A percentile compares a stretch with the other conserved stretches of the same genome.
Evolutionary conservation across 2,797 vertebrate species (phyloP).

Genomic region (Protosalanx chinensis): DNA sequence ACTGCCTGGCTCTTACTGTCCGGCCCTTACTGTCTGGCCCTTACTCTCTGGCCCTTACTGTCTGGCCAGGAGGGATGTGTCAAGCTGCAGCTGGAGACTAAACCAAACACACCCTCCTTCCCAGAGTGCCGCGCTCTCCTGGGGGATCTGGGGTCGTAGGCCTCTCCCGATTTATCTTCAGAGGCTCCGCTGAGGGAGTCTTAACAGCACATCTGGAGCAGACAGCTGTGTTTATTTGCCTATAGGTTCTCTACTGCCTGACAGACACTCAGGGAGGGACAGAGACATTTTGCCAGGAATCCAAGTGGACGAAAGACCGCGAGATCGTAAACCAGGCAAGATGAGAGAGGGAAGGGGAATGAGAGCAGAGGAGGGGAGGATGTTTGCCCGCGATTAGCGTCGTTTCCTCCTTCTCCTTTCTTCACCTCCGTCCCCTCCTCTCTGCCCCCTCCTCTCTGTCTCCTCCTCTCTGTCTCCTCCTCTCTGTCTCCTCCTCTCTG

Average conservation of each 20-base stretch:
- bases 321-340: slow-evolving; percentile 14
- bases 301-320: slow-evolving; percentile 1
- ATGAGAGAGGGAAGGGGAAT: slow-evolving; percentile 23
- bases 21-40: neutral
- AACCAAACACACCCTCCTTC: slow-evolving; percentile 37
- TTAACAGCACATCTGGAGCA: slow-evolving; percentile 10
- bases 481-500: neutral
- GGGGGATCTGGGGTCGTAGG: no score
- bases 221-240: slow-evolving; percentile 64
- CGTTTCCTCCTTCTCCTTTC: slow-evolving; percentile 27
- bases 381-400: slow-evolving; percentile 37
- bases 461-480: no score
- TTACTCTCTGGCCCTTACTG: neutral
- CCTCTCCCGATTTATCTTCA: no score
- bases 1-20: no score
- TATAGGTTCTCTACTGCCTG: no score
- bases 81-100: slow-evolving; percentile 36
- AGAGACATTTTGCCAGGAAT: slow-evolving; percentile 16
- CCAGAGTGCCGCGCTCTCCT: slow-evolving; percentile 12
- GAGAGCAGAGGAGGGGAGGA: slow-evolving; percentile 9
- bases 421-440: slow-evolving; percentile 7
- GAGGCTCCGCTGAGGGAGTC: no score
- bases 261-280: slow-evolving; percentile 19
- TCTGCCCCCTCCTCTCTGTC: slow-evolving; percentile 20
- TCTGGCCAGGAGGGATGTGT: no score